Percentiles rank a stretch among this genome's conserved stretches.
Conservation (phyloP, 2,797 vertebrate species). For the Sparus aurata region DNA sequence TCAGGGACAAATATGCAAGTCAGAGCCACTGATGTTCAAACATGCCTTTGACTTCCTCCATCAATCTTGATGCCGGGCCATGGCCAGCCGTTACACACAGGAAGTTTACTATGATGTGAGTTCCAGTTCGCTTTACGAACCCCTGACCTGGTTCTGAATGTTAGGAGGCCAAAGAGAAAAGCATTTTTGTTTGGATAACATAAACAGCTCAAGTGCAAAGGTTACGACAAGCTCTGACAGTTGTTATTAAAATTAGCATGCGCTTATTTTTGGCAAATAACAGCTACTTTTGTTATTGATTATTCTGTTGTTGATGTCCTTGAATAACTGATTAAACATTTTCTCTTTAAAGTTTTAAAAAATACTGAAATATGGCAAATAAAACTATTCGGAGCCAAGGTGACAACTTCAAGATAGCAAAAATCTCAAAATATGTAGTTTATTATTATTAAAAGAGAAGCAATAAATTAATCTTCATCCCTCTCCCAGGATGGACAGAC, state of each 20-base stretch:
- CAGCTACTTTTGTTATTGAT: not conserved
- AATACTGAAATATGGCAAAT: not conserved
- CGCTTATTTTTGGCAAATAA: not conserved
- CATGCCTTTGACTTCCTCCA: constrained; percentile 48
- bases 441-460: not conserved
- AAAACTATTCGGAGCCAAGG: not conserved
- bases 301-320: not conserved
- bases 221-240: not conserved
- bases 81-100: constrained; percentile 15
- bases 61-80: constrained; percentile 23
- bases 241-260: not conserved
- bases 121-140: not conserved
- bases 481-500: too few species aligned
- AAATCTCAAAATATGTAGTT: not conserved
- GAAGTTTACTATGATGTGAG: constrained; percentile 12
- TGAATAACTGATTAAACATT: not conserved
- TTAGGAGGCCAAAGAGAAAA: not conserved
- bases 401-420: not conserved
- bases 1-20: constrained; percentile 30
- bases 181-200: not conserved
- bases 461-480: not conserved
- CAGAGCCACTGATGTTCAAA: constrained; percentile 42
- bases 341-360: not conserved
- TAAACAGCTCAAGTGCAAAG: not conserved
- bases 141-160: not conserved